Evolutionary conservation across 2,888 invertebrate genomes (phyloP).

Genomic region (Lepidochrysops patricia): DNA sequence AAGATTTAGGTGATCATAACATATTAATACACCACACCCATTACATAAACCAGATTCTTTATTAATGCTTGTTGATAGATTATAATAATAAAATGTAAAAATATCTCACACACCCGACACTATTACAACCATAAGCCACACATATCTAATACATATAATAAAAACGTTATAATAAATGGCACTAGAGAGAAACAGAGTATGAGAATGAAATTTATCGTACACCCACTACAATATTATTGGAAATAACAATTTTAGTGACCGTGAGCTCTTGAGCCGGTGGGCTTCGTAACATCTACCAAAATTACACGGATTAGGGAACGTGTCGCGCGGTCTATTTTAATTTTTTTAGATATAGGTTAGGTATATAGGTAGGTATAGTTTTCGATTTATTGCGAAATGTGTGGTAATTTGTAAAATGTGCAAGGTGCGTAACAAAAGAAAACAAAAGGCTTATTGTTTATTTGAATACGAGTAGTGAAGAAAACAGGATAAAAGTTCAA

Average conservation of each 20-base stretch:
- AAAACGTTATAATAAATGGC: too few species aligned
- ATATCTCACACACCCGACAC: not conserved
- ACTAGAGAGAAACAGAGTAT: too few species aligned
- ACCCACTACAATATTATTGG: too few species aligned
- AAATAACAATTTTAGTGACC: not conserved
- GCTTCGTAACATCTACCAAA: not conserved
- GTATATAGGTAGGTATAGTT: too few species aligned
- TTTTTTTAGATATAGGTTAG: too few species aligned
- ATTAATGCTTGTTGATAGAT: not conserved
- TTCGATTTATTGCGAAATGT: not conserved
- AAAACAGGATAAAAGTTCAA: too few species aligned
- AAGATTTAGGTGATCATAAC: not conserved
- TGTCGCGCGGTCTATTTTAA: not conserved
- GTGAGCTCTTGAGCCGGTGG: not conserved
- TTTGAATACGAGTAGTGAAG: too few species aligned
- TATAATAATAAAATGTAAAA: not conserved
- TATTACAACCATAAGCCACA: not conserved
- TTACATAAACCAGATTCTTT: not conserved
- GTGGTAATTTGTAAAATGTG: too few species aligned
- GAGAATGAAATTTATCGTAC: not conserved
- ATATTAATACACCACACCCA: not conserved
- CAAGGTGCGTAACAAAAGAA: too few species aligned
- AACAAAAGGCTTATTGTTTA: too few species aligned
- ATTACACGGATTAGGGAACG: not conserved
- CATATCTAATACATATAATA: not conserved